Conservation (phyloP, 2,888 invertebrate species). For the Corbicula japonica region DNA sequence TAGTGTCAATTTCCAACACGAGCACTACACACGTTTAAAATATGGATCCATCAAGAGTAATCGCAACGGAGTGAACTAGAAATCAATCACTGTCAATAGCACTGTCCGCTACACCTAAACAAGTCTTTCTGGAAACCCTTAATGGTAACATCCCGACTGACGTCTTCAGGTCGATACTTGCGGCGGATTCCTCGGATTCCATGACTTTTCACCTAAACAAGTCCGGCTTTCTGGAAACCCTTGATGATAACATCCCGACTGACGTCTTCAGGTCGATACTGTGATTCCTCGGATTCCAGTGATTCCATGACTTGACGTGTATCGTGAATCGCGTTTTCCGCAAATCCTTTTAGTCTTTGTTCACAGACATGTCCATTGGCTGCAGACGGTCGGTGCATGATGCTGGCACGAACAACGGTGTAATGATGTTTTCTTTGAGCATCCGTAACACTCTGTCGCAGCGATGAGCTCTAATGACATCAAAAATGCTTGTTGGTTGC, state of each 20-base stretch:
- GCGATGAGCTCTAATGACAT: constrained; percentile 41
- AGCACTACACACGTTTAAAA: no score
- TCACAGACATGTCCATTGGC: constrained; percentile 59
- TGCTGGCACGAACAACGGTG: constrained; percentile 61
- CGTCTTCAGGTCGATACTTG: no score
- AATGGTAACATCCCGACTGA: no score
- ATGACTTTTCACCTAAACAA: constrained; percentile 13
- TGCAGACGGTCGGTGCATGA: constrained; percentile 62
- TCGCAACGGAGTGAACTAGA: no score
- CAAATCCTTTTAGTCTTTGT: constrained; percentile 44
- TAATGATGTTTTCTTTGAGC: constrained; percentile 38
- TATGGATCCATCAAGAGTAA: no score
- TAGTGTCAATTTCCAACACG: no score
- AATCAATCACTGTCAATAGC: no score
- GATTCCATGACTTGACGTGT: constrained; percentile 31
- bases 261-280: no score
- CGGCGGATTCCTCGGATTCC: no score
- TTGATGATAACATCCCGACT: constrained; percentile 5
- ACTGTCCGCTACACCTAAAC: no score
- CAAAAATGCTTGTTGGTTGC: constrained; percentile 48
- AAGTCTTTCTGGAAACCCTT: no score
- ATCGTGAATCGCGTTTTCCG: constrained; percentile 44
- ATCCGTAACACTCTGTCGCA: constrained; percentile 7
- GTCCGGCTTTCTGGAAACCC: constrained; percentile 41
- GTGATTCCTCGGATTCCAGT: no score